A percentile compares a stretch with the other conserved stretches of the same genome.
These are phyloP conservation scores for Pelochelys cantorii DNA, from an alignment of 2,797 vertebrate genomes.

Conservation along the genomic window DNA sequence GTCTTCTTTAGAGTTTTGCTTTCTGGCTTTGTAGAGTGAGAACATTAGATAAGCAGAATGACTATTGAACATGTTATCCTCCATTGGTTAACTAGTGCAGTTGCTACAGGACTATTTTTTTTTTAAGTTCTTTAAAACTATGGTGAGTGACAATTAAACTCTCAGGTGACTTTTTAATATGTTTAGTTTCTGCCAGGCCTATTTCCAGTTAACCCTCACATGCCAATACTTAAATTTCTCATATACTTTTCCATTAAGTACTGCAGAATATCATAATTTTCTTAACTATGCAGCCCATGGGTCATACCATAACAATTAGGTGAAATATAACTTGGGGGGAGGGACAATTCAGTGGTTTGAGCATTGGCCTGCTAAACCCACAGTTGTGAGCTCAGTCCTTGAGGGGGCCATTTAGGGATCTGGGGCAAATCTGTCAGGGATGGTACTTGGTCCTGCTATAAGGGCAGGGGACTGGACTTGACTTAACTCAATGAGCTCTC, in stretches of 20 bases:
- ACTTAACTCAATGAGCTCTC: no score
- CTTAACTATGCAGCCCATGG: background rate
- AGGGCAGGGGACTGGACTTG: no score
- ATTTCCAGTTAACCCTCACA: background rate
- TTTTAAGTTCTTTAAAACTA: background rate
- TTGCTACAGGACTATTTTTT: no score
- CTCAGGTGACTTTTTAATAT: background rate
- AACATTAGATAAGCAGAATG: background rate
- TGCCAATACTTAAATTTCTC: background rate
- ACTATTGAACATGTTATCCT: background rate
- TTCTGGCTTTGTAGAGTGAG: background rate
- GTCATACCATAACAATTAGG: background rate
- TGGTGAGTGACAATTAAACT: background rate
- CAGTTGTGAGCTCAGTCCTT: no score
- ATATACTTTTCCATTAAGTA: background rate
- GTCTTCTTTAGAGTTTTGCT: background rate
- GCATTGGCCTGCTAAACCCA: no score
- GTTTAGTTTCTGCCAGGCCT: background rate
- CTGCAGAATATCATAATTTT: background rate
- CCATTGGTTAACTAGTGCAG: background rate
- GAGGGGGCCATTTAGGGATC: no score
- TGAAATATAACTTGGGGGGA: background rate
- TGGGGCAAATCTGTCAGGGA: no score
- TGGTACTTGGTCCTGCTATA: no score
- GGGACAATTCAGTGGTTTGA: no score